These are phyloP conservation scores for Stomatorhinus ivindoensis DNA, from an alignment of 2,113 vertebrate species.

Conservation along the genomic window DNA sequence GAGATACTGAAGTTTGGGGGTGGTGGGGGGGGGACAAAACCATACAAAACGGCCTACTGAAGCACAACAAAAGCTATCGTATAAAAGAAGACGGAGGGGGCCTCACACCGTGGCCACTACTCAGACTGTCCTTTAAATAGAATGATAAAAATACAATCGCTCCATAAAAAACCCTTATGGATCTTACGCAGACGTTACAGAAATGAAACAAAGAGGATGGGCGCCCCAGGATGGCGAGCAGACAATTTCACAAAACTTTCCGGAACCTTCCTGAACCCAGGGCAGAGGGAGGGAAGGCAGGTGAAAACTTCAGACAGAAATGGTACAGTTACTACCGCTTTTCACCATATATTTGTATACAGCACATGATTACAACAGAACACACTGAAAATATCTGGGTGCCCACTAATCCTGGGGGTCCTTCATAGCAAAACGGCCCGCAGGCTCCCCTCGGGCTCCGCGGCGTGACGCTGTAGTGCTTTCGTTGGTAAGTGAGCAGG, in stretches of 20 bases:
- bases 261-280: constrained; percentile 61
- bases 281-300: constrained; percentile 67
- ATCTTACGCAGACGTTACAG: constrained; percentile 71
- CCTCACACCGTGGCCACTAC: constrained; percentile 69
- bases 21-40: constrained; percentile 62
- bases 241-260: constrained; percentile 71
- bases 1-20: constrained; percentile 71
- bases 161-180: constrained; percentile 60
- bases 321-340: constrained; percentile 90
- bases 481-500: constrained; percentile 59
- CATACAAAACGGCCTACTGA: constrained; percentile 97
- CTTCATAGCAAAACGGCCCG: constrained; percentile 50
- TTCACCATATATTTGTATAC: constrained; percentile 90
- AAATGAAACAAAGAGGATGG: constrained; percentile 64
- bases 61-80: constrained; percentile 95
- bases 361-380: constrained; percentile 93
- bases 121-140: constrained; percentile 88
- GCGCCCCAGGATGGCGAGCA: constrained; percentile 73
- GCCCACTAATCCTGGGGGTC: constrained; percentile 67
- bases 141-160: constrained; percentile 99
- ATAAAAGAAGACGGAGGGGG: constrained; percentile 83
- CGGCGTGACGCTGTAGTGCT: constrained; percentile 78
- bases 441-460: constrained; percentile 36
- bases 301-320: constrained; percentile 64
- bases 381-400: constrained; percentile 63